Conservation (phyloP, 2,797 vertebrate genomes). For the Microchirus variegatus region DNA sequence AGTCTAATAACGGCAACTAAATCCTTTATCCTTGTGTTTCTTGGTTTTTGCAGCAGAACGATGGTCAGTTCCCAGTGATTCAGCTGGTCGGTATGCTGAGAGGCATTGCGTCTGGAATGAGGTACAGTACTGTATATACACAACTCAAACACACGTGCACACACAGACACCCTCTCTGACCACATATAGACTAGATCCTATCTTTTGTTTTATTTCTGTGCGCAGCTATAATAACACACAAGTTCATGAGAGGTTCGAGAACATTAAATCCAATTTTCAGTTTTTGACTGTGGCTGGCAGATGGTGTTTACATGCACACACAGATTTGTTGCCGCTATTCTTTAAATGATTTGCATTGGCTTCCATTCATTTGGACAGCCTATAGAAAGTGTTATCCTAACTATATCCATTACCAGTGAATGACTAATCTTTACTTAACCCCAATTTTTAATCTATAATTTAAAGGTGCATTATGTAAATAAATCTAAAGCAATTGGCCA, state of each 20-base stretch:
- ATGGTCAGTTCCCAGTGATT: slow-evolving; percentile 87
- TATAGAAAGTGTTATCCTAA: too few species aligned
- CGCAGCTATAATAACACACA: slow-evolving; percentile 38
- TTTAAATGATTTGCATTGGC: too few species aligned
- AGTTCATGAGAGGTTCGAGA: slow-evolving; percentile 24
- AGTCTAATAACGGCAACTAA: slow-evolving; percentile 25
- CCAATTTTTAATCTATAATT: too few species aligned
- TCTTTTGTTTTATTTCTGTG: slow-evolving; percentile 43
- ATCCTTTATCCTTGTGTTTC: slow-evolving; percentile 34
- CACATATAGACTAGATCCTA: slow-evolving; percentile 12
- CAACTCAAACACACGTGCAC: slow-evolving; percentile 40
- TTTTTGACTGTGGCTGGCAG: slow-evolving; percentile 36
- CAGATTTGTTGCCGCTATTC: too few species aligned
- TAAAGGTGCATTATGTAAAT: too few species aligned
- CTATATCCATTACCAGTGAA: too few species aligned
- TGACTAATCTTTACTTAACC: too few species aligned
- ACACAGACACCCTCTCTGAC: slow-evolving; percentile 14
- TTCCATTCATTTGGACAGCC: too few species aligned
- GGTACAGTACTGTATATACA: slow-evolving; percentile 59
- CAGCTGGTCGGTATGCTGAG: slow-evolving; percentile 92
- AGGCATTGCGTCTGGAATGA: slow-evolving; percentile 94
- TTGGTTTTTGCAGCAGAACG: slow-evolving; percentile 84
- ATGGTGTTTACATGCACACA: not conserved
- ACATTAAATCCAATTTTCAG: slow-evolving; percentile 51
- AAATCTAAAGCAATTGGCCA: too few species aligned